Evolutionary conservation across 2,797 vertebrate genomes (phyloP), one percentile per base, ranked within the genome.

Genomic region (Furcifer pardalis): DNA sequence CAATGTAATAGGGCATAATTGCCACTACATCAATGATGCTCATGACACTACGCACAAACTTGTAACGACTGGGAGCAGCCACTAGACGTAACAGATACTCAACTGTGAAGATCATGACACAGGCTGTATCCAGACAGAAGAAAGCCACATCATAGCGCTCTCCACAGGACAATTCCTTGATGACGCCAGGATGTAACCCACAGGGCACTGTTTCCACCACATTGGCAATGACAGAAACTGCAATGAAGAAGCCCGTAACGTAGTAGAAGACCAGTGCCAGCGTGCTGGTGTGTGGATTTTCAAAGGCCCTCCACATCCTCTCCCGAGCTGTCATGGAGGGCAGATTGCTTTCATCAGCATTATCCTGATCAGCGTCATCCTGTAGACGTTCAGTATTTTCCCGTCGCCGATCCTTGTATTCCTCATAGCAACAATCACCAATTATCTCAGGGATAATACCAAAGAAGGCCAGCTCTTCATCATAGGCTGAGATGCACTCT

Each of bases 1-100:
- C 98, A 85, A 99, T 98, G 95, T 99, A 99, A 88, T 99, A 99
- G 0, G 98, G 98, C 96, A 99, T 97, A 95, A 99, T 99, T 93
- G 98, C 98, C 56, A 99, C 98, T 93, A 99, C 98, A 79, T 99
- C 98, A 77, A 99, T 99, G 89, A 99, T 95, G 69, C 97, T 98
- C 98, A 99, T 99, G 52, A 99, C 98, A 15, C 98, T 99, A 65
- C 97, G 97, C 32, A 97, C 96, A 4, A 99, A 99, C 87, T 96
- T 97, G 92, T 96, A 98, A n/a, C 98, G 97, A 91, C 97, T 98
- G 0, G 98, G 98, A 1, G 98, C 98, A 0, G 96, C 98, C 7
- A 97, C 79, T 83, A 99, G 94, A 77, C 98, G 97, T 68, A 99
- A 94, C 86, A 99, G 93, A 95, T 99, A 99, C 83, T 99, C 98